Evolutionary conservation across 2,797 vertebrate species (phyloP).

Genomic region (Pempheris klunzingeri): DNA sequence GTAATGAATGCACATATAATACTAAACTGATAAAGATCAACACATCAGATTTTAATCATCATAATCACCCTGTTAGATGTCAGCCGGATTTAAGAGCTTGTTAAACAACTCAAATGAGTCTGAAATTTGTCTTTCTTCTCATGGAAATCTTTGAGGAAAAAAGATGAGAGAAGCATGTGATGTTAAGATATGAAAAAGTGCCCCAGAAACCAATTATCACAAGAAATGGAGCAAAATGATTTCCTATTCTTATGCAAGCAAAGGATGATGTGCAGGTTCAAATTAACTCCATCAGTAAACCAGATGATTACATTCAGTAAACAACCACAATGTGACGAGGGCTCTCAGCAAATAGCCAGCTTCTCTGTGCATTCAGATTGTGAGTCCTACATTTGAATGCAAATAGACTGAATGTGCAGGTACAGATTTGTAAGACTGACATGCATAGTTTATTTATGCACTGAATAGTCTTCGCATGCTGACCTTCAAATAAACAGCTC

Average conservation of each 20-base stretch:
- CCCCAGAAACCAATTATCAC: slow-evolving; percentile 81
- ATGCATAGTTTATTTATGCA: neutral
- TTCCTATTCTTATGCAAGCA: slow-evolving; percentile 70
- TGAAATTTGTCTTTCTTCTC: slow-evolving; percentile 19
- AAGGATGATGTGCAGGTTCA: slow-evolving; percentile 66
- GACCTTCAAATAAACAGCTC: neutral
- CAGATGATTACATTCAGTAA: slow-evolving; percentile 64
- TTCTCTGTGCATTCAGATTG: neutral
- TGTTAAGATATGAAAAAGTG: slow-evolving; percentile 59
- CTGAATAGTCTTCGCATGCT: neutral
- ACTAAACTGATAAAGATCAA: slow-evolving; percentile 12
- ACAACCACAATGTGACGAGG: slow-evolving; percentile 48
- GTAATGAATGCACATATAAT: neutral
- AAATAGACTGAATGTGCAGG: slow-evolving; percentile 14
- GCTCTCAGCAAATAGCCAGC: slow-evolving; percentile 36
- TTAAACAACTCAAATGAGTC: slow-evolving; percentile 32
- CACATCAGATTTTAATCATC: slow-evolving; percentile 22
- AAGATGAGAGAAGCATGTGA: slow-evolving; percentile 34
- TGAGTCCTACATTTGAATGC: slow-evolving; percentile 19
- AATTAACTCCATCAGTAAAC: slow-evolving; percentile 78
- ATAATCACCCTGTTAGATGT: slow-evolving; percentile 32
- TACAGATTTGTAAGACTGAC: slow-evolving; percentile 3
- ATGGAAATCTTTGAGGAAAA: slow-evolving; percentile 27
- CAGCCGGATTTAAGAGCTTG: slow-evolving; percentile 26
- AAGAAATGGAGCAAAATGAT: slow-evolving; percentile 79